A percentile compares a stretch with the other conserved stretches of the same genome.
Evolutionary conservation across 2,888 invertebrate species (phyloP).

Genomic region (Drosophila macrospina): DNA sequence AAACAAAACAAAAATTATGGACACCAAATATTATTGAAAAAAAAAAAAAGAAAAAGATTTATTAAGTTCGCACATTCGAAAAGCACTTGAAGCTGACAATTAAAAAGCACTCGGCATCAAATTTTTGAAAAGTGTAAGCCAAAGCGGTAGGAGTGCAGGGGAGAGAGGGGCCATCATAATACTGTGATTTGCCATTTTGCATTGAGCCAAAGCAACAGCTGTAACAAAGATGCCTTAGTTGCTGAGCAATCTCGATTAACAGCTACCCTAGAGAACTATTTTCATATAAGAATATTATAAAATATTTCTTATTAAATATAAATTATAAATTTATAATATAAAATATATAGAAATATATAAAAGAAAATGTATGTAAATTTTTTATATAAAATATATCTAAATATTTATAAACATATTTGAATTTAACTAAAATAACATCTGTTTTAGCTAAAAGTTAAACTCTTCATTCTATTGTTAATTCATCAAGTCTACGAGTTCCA

Average conservation of each 20-base stretch:
- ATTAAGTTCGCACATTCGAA: slow-evolving; percentile 79
- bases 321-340: too few relatives aligned
- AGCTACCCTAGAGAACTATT: slow-evolving; percentile 22
- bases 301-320: too few relatives aligned
- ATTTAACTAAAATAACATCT: too few relatives aligned
- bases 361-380: too few relatives aligned
- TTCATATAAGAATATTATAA: too few relatives aligned
- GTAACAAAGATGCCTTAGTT: slow-evolving; percentile 8
- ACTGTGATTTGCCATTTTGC: slow-evolving; percentile 25
- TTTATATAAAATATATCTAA: too few relatives aligned
- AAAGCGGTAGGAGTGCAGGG: background rate
- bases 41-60: slow-evolving; percentile 56
- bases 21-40: slow-evolving; percentile 35
- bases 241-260: background rate
- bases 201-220: slow-evolving; percentile 23
- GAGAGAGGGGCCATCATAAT: background rate
- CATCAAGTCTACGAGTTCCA: too few relatives aligned
- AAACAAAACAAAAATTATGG: slow-evolving; percentile 13
- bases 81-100: slow-evolving; percentile 78
- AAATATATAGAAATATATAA: too few relatives aligned
- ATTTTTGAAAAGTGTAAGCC: slow-evolving; percentile 28
- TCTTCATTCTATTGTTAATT: too few relatives aligned
- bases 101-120: slow-evolving; percentile 73
- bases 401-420: too few relatives aligned
- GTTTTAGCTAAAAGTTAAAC: too few relatives aligned